Evolutionary conservation across 2,113 vertebrate species (phyloP).

Genomic region (Plecturocebus donacophilus): DNA sequence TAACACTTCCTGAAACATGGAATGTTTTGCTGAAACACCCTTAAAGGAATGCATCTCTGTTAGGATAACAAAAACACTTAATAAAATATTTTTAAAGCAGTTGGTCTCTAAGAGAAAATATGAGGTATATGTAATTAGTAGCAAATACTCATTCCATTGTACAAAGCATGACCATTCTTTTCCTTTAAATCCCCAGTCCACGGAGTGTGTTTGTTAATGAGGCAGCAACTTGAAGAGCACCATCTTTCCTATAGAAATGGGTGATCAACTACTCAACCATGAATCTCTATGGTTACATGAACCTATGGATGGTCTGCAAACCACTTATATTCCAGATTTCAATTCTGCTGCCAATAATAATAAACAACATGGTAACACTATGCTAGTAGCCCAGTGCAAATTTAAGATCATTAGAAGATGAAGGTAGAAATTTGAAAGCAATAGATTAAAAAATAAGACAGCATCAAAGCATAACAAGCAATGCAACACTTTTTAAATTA

Average conservation of each 20-base stretch:
- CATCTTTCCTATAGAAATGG: background rate
- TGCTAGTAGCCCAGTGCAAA: background rate
- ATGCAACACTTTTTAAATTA: conserved; percentile 55
- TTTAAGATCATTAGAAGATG: background rate
- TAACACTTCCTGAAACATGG: conserved; percentile 30
- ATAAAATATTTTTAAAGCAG: conserved; percentile 34
- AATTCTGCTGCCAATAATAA: background rate
- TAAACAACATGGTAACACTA: background rate
- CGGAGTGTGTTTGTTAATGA: background rate
- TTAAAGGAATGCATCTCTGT: conserved; percentile 28
- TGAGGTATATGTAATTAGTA: background rate
- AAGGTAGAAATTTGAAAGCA: background rate
- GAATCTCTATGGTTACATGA: conserved; percentile 15
- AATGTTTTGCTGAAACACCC: conserved; percentile 1
- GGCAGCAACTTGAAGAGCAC: background rate
- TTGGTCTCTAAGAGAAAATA: background rate
- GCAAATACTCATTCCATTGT: background rate
- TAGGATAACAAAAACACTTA: background rate
- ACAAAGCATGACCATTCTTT: background rate
- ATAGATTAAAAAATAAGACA: conserved; percentile 61
- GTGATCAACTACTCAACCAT: background rate
- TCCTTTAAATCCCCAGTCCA: background rate
- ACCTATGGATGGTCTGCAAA: background rate
- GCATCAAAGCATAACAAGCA: conserved; percentile 55
- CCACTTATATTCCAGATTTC: background rate